Percentiles rank a stretch among this genome's conserved stretches.
These are phyloP conservation scores for Apotomis capreana DNA, from an alignment of 2,888 invertebrate species.

Conservation along the genomic window DNA sequence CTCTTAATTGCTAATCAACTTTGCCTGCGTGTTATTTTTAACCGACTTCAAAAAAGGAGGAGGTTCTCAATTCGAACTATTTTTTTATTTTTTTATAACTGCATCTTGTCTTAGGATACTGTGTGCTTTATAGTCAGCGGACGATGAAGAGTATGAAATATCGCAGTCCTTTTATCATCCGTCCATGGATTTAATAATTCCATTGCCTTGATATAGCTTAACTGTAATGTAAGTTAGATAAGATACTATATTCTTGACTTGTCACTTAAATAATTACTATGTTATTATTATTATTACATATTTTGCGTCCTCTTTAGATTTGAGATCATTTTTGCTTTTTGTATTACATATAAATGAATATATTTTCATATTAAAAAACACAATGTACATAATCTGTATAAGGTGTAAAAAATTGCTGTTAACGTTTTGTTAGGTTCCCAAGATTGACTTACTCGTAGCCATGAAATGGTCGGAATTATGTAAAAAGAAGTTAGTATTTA, in stretches of 20 bases:
- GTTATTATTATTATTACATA: slow-evolving; percentile 31
- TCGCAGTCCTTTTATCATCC: too few species aligned
- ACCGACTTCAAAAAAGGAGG: too few species aligned
- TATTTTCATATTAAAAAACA: slow-evolving; percentile 68
- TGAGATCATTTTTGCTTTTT: slow-evolving; percentile 46
- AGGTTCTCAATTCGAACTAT: too few species aligned
- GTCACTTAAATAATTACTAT: slow-evolving; percentile 37
- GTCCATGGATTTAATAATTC: slow-evolving; percentile 26
- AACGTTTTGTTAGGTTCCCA: not conserved
- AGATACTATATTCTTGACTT: slow-evolving; percentile 39
- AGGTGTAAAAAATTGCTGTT: slow-evolving; percentile 72
- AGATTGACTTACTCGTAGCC: slow-evolving; percentile 52
- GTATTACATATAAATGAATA: slow-evolving; percentile 54
- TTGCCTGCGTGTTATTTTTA: too few species aligned
- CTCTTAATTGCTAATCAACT: too few species aligned
- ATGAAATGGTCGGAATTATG: slow-evolving; percentile 61
- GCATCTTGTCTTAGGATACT: too few species aligned
- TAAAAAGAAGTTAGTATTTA: slow-evolving; percentile 39
- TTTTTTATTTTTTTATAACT: too few species aligned
- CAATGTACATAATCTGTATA: slow-evolving; percentile 71
- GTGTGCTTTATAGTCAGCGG: too few species aligned
- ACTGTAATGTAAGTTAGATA: slow-evolving; percentile 36
- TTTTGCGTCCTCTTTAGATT: slow-evolving; percentile 49
- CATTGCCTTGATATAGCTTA: slow-evolving; percentile 41
- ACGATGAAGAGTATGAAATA: too few species aligned